phyloP scores from a whole-genome alignment of 2,113 vertebrate genomes.

The Gallinago jamesoni region DNA sequence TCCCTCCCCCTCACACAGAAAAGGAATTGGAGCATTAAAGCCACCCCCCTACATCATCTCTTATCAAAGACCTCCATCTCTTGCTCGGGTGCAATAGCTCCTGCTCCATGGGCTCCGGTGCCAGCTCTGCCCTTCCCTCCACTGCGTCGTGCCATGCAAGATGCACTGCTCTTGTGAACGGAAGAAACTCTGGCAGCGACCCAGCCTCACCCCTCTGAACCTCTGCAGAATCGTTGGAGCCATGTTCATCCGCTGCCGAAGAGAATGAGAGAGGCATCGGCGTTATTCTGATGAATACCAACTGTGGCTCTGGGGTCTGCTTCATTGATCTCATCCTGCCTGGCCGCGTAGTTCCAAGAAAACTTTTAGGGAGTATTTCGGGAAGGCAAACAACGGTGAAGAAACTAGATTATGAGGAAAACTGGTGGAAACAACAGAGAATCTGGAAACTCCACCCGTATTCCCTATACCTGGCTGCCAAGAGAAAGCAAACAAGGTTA shows the following conservation, averaged over 20 bases:
- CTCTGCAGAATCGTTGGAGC: neutral
- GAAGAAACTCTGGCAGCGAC: neutral
- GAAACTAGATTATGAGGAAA: neutral
- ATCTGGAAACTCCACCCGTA: neutral
- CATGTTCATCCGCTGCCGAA: neutral
- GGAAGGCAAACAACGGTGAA: neutral
- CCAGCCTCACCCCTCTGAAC: neutral
- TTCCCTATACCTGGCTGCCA: neutral
- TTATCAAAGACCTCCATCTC: constrained; percentile 43
- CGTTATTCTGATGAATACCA: neutral
- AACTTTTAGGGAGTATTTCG: neutral
- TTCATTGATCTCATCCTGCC: neutral
- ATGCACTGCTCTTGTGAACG: neutral
- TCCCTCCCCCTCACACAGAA: constrained; percentile 41
- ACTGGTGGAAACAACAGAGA: neutral
- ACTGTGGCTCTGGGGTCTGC: neutral
- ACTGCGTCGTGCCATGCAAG: neutral
- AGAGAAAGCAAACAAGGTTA: neutral
- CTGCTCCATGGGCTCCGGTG: neutral
- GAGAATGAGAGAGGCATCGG: neutral
- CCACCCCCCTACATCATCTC: constrained; percentile 20
- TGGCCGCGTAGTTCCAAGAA: neutral
- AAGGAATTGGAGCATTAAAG: constrained; percentile 58
- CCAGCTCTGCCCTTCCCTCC: neutral
- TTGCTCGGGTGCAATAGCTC: constrained; percentile 4